Evolutionary conservation across 2,113 vertebrate genomes (phyloP).

Genomic region (Shinisaurus crocodilurus): DNA sequence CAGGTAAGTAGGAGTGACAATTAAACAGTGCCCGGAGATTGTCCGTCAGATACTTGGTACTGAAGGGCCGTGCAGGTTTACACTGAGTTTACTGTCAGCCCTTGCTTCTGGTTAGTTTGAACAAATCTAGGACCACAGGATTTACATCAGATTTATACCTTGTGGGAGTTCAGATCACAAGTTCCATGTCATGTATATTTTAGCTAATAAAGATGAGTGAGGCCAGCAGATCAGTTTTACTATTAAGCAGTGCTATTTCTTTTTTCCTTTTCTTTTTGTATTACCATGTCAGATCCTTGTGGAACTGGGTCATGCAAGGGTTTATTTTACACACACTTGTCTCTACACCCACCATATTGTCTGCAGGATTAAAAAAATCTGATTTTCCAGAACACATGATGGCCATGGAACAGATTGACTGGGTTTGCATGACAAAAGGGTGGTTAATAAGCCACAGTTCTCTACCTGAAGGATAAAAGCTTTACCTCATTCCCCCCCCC

Average conservation of each 20-base stretch:
- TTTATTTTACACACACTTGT: not conserved
- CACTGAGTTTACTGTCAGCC: not conserved
- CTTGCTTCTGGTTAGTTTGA: not conserved
- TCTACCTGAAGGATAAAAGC: not conserved
- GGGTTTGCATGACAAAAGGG: not conserved
- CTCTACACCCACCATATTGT: not conserved
- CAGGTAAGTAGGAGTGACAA: slow-evolving; percentile 7
- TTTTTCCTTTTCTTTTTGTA: not conserved
- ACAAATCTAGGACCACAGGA: not conserved
- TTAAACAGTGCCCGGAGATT: slow-evolving; percentile 25
- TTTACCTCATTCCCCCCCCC: not conserved
- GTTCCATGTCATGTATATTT: not conserved
- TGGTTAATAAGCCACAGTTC: no score
- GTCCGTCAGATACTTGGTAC: slow-evolving; percentile 1
- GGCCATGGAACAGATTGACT: not conserved
- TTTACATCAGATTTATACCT: rapidly evolving
- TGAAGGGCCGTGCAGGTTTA: not conserved
- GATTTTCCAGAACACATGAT: not conserved
- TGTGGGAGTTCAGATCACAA: not conserved
- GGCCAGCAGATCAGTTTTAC: not conserved
- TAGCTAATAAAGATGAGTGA: not conserved
- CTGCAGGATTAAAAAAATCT: not conserved
- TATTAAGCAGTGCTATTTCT: not conserved
- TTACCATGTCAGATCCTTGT: not conserved
- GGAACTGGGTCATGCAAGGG: not conserved